phyloP scores from a whole-genome alignment of 2,888 invertebrate genomes.

The Sphecodes monilicornis region DNA sequence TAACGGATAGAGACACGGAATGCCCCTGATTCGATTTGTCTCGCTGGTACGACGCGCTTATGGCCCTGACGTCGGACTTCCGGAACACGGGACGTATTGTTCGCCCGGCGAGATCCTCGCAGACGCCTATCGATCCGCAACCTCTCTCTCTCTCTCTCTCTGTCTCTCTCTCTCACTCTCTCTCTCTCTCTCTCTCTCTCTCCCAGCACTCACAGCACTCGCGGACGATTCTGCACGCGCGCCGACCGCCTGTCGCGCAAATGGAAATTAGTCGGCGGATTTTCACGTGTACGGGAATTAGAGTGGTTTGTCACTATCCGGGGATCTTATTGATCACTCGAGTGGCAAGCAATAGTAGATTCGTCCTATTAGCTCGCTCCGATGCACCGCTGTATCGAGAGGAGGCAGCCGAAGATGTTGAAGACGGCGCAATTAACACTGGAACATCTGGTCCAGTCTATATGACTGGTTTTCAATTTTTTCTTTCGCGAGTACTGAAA shows the following conservation, averaged over 20 bases:
- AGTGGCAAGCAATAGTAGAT: not conserved
- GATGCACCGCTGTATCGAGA: not conserved
- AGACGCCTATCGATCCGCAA: conserved; percentile 53
- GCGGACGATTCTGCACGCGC: conserved; percentile 4
- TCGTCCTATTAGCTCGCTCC: not conserved
- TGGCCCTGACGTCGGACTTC: conserved; percentile 65
- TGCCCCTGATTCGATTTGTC: conserved; percentile 64
- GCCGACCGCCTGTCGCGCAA: conserved; percentile 20
- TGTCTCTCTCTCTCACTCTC: not conserved
- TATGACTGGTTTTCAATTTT: too few species aligned
- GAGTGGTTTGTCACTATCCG: conserved; percentile 1
- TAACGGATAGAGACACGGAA: conserved; percentile 52
- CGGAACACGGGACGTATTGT: conserved; percentile 64
- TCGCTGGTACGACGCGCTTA: conserved; percentile 63
- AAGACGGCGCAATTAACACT: not conserved
- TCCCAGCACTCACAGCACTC: not conserved
- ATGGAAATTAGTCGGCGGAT: conserved; percentile 60
- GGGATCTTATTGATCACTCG: conserved; percentile 8
- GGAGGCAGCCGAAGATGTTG: not conserved
- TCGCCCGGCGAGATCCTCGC: conserved; percentile 50
- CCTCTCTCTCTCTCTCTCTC: not conserved
- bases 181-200: not conserved
- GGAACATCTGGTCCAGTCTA: too few species aligned
- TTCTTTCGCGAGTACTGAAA: too few species aligned
- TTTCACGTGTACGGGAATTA: conserved; percentile 38